Evolutionary conservation across 2,113 vertebrate genomes (phyloP).

Genomic region (Lophura nycthemera): DNA sequence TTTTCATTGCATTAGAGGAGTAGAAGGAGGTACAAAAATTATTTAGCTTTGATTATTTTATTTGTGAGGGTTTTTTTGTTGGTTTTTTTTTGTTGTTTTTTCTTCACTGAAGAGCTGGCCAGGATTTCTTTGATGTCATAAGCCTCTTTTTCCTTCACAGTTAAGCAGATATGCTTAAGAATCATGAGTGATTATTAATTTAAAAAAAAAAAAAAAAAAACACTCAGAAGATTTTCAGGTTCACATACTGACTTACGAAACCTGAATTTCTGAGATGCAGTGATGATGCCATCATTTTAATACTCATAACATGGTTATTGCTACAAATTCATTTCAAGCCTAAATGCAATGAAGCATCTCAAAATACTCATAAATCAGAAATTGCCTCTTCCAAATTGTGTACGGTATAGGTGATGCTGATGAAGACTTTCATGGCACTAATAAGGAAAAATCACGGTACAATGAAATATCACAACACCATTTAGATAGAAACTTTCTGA

Average conservation of each 20-base stretch:
- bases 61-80: background rate
- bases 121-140: background rate
- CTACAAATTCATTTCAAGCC: background rate
- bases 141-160: background rate
- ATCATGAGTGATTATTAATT: background rate
- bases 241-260: background rate
- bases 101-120: background rate
- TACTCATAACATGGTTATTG: background rate
- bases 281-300: background rate
- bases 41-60: background rate
- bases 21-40: background rate
- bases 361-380: background rate
- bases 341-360: background rate
- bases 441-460: background rate
- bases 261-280: background rate
- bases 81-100: background rate
- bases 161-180: background rate
- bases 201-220: background rate
- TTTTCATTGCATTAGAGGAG: background rate
- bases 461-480: background rate
- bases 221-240: background rate
- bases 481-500: background rate
- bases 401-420: accelerated
- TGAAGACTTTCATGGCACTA: background rate
- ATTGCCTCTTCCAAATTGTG: background rate